A percentile compares a stretch with the other conserved stretches of the same genome.
These are phyloP conservation scores for Clangula hyemalis DNA, from an alignment of 2,797 vertebrate species.

Conservation along the genomic window DNA sequence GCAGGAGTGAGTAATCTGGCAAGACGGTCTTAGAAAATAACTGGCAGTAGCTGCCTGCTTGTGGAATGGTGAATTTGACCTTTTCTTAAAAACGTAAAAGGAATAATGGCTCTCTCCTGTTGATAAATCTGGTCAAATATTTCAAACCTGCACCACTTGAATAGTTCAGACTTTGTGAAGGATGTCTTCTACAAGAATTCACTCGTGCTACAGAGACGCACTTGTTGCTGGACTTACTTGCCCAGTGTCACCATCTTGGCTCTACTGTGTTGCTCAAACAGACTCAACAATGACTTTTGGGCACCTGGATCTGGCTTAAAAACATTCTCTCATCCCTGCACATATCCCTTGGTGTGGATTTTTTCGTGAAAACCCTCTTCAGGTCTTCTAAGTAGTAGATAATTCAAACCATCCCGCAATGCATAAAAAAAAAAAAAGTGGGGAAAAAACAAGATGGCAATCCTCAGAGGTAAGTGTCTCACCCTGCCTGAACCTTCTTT, in stretches of 20 bases:
- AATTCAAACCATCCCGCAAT: background rate
- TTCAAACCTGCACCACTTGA: background rate
- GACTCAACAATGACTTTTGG: background rate
- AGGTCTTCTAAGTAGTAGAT: background rate
- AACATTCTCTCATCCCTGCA: background rate
- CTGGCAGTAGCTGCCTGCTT: background rate
- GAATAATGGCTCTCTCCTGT: background rate
- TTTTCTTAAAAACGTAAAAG: background rate
- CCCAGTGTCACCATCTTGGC: background rate
- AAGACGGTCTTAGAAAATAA: background rate
- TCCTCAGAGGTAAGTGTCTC: background rate
- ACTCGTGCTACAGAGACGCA: background rate
- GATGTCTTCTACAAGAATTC: background rate
- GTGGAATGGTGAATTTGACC: background rate
- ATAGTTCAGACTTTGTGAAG: background rate
- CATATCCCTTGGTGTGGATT: background rate
- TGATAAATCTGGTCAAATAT: background rate
- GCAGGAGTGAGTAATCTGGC: background rate
- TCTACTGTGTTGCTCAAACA: background rate
- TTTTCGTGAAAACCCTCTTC: background rate
- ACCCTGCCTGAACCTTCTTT: background rate
- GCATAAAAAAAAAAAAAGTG: background rate
- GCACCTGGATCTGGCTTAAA: background rate
- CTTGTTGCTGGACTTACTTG: background rate
- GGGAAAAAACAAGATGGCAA: background rate